These are phyloP conservation scores for Brenthis ino DNA, from an alignment of 2,888 invertebrate species.

Conservation along the genomic window DNA sequence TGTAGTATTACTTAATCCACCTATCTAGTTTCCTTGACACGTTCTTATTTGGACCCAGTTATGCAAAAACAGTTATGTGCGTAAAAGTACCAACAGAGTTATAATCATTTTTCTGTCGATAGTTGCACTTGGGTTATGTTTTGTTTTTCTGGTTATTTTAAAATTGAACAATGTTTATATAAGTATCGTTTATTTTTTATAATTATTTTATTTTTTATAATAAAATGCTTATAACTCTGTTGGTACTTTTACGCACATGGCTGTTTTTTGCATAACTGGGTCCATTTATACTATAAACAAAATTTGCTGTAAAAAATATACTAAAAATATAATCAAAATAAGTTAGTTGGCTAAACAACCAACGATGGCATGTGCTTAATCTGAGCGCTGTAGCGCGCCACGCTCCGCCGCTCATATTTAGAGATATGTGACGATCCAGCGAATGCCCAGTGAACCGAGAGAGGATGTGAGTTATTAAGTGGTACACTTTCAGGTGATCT, in stretches of 20 bases:
- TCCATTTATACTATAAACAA: background rate
- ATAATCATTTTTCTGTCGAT: too few species aligned
- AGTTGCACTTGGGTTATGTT: too few species aligned
- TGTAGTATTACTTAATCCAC: background rate
- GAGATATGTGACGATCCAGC: conserved; percentile 80
- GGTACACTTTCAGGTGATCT: conserved; percentile 81
- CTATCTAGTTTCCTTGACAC: background rate
- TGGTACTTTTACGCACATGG: too few species aligned
- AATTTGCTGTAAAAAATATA: background rate
- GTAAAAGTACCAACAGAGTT: too few species aligned
- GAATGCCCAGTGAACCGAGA: conserved; percentile 79
- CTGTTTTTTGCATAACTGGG: too few species aligned
- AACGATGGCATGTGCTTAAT: conserved; percentile 44
- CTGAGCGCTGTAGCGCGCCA: conserved; percentile 59
- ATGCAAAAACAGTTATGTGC: too few species aligned
- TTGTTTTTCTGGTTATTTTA: too few species aligned
- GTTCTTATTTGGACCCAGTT: background rate
- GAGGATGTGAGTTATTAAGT: conserved; percentile 81
- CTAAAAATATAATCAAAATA: background rate
- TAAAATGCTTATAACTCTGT: too few species aligned
- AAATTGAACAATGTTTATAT: too few species aligned
- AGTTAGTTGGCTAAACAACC: conserved; percentile 21
- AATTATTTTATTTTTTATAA: too few species aligned
- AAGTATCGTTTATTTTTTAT: too few species aligned
- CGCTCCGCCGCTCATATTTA: conserved; percentile 78